Percentiles rank a stretch among this genome's conserved stretches.
Conservation (phyloP, 1,140 invertebrate genomes). For the Caenorhabditis briggsae region DNA sequence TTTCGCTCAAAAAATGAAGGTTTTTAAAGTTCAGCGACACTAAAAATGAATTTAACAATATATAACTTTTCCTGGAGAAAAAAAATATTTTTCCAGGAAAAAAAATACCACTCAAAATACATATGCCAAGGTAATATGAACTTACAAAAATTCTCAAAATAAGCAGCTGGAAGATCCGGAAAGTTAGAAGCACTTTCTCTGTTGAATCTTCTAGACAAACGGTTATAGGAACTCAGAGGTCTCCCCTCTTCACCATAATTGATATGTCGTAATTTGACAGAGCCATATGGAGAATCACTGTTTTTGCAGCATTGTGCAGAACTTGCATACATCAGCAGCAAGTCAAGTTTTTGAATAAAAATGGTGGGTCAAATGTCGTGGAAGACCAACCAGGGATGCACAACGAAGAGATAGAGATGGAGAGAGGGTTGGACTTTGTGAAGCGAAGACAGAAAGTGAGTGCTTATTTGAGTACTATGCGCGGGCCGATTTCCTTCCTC, state of each 20-base stretch:
- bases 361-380: constrained; percentile 22
- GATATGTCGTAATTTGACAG: constrained; percentile 26
- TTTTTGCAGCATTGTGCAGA: constrained; percentile 52
- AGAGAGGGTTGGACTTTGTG: not conserved
- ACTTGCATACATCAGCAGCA: constrained; percentile 47
- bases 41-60: no score
- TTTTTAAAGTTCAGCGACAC: no score
- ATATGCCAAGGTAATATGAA: not conserved
- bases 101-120: not conserved
- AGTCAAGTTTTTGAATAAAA: constrained; percentile 3
- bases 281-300: constrained; percentile 48
- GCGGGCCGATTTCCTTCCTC: constrained; percentile 43
- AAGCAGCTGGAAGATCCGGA: constrained; percentile 13
- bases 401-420: constrained; percentile 37
- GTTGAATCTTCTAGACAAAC: constrained; percentile 37
- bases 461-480: constrained; percentile 56
- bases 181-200: constrained; percentile 12
- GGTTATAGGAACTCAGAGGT: constrained; percentile 22
- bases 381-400: constrained; percentile 23
- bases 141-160: constrained; percentile 41
- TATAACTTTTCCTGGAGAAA: no score
- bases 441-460: constrained; percentile 24
- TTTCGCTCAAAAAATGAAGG: not conserved
- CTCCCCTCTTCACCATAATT: constrained; percentile 37
- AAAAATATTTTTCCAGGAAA: no score